These are phyloP conservation scores for Cariama cristata DNA, from an alignment of 2,113 vertebrate species.

Conservation along the genomic window DNA sequence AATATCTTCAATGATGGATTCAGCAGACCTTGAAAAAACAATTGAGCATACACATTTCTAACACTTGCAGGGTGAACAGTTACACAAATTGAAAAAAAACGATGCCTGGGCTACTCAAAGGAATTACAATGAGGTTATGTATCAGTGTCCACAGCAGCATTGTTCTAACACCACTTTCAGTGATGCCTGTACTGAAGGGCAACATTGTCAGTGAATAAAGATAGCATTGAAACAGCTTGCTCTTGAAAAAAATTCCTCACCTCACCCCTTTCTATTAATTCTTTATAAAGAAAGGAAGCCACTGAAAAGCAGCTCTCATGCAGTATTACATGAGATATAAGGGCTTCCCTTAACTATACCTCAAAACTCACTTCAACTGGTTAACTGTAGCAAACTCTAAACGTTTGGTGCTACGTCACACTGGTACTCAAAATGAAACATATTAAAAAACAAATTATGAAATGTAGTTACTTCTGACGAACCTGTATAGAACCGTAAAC, in stretches of 20 bases:
- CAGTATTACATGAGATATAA: not conserved
- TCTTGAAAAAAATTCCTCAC: not conserved
- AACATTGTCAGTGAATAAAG: not conserved
- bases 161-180: not conserved
- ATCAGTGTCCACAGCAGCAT: not conserved
- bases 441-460: not conserved
- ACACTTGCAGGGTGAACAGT: not conserved
- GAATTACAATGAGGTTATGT: not conserved
- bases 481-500: not conserved
- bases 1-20: conserved; percentile 92
- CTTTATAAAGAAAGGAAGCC: not conserved
- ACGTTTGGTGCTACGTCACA: not conserved
- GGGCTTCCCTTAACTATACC: not conserved
- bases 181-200: not conserved
- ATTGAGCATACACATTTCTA: conserved; percentile 26
- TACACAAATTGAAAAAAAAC: not conserved
- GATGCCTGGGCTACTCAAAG: not conserved
- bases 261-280: not conserved
- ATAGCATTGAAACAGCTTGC: not conserved
- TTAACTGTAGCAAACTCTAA: not conserved
- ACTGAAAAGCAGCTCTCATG: not conserved
- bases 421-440: not conserved
- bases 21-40: conserved; percentile 86
- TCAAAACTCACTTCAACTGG: not conserved
- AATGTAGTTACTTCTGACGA: not conserved